Percentiles rank a stretch among this genome's conserved stretches.
phyloP scores from a whole-genome alignment of 2,888 invertebrate genomes.

The Tipula confusa region DNA sequence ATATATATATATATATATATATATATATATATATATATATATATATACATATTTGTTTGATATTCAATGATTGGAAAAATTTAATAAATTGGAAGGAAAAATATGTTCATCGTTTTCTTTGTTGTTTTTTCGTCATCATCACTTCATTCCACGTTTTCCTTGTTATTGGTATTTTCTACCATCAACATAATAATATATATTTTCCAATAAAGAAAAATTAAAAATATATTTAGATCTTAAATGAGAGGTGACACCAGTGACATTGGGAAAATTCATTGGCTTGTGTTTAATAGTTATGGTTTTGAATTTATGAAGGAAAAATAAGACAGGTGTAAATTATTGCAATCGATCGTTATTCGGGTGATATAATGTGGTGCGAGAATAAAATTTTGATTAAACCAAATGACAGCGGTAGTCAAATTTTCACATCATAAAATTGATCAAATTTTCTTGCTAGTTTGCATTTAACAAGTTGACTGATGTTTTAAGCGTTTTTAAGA shows the following conservation, averaged over 20 bases:
- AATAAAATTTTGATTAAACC: neutral
- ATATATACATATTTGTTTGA: neutral
- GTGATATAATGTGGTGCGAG: neutral
- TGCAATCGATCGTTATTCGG: neutral
- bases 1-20: no score
- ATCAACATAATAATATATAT: neutral
- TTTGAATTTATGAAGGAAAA: neutral
- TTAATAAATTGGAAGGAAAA: constrained; percentile 20
- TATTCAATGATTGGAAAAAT: constrained; percentile 20
- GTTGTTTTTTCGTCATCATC: neutral
- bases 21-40: no score
- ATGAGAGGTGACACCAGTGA: neutral
- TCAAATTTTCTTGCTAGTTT: no score
- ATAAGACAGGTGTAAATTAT: neutral
- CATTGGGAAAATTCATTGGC: neutral
- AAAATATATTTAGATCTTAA: neutral
- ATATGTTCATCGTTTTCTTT: neutral
- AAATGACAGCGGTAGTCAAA: neutral
- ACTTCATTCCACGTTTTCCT: neutral
- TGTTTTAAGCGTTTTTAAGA: no score
- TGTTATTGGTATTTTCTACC: neutral
- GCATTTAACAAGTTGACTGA: no score
- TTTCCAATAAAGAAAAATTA: neutral
- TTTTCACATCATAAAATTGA: no score
- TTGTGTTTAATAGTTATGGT: neutral